These are phyloP conservation scores for Poecilia latipinna DNA, from an alignment of 2,113 vertebrate genomes.

Conservation along the genomic window DNA sequence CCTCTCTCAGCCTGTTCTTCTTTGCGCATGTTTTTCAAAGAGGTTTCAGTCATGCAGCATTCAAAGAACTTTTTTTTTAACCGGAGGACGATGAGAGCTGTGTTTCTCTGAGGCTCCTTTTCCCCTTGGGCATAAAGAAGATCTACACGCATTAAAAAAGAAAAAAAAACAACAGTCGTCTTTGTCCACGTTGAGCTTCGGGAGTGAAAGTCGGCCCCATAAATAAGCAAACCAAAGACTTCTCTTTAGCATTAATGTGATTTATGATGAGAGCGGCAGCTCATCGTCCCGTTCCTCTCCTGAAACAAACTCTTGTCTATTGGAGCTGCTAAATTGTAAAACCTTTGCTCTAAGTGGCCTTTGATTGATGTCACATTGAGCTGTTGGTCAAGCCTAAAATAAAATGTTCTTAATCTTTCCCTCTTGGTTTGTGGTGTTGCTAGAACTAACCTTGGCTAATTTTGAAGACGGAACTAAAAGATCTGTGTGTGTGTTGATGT, in stretches of 20 bases:
- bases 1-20: constrained; percentile 5
- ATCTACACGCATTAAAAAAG: constrained; percentile 6
- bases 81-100: constrained; percentile 26
- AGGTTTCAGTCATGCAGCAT: constrained; percentile 17
- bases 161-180: constrained; percentile 9
- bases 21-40: constrained; percentile 30
- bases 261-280: constrained; percentile 32
- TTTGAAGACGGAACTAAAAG: constrained; percentile 41
- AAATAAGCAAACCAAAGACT: constrained; percentile 14
- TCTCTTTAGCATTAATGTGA: constrained; percentile 31
- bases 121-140: neutral
- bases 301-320: constrained; percentile 32
- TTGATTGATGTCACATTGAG: constrained; percentile 51
- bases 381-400: constrained; percentile 38
- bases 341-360: constrained; percentile 51
- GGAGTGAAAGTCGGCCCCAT: constrained; percentile 26
- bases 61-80: constrained; percentile 23
- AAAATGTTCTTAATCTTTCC: constrained; percentile 41
- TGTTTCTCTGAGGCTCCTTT: constrained; percentile 16
- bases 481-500: constrained; percentile 18
- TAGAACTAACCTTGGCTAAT: constrained; percentile 41
- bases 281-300: constrained; percentile 2
- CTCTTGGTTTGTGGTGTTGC: constrained; percentile 33
- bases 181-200: constrained; percentile 33
- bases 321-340: constrained; percentile 42